Evolutionary conservation across 2,888 invertebrate species (phyloP).

Genomic region (Drosophila ezoana): DNA sequence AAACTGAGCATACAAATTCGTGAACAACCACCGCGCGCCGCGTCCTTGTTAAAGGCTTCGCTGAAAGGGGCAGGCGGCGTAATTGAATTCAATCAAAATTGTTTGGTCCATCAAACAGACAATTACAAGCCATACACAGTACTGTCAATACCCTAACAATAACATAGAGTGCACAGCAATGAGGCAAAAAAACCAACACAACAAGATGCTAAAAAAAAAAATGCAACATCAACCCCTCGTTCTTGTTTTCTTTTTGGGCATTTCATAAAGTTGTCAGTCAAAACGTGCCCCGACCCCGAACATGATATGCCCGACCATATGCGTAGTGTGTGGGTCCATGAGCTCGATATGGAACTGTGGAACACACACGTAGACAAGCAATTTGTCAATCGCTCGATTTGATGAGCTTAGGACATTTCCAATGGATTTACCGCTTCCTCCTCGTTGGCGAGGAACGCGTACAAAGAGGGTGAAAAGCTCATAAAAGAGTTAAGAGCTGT

Average conservation of each 20-base stretch:
- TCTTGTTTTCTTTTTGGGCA: constrained; percentile 4
- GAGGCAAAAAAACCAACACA: constrained; percentile 11
- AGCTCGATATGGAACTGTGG: constrained; percentile 24
- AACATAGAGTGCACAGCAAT: constrained; percentile 5
- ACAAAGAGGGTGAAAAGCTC: background rate
- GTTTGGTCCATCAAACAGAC: constrained; percentile 83
- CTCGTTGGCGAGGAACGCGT: background rate
- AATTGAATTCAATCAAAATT: constrained; percentile 84
- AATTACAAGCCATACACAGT: constrained; percentile 80
- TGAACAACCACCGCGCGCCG: constrained; percentile 36
- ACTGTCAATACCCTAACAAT: constrained; percentile 50
- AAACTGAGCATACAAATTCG: constrained; percentile 20
- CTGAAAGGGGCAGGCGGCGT: constrained; percentile 50
- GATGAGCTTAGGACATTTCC: constrained; percentile 61
- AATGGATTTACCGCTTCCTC: constrained; percentile 34
- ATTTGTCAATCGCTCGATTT: constrained; percentile 76
- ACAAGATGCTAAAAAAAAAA: constrained; percentile 9
- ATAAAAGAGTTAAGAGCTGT: constrained; percentile 28
- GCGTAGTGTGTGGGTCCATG: background rate
- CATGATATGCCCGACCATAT: constrained; percentile 17
- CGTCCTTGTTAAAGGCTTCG: constrained; percentile 31
- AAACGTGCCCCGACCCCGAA: constrained; percentile 20
- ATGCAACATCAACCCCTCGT: constrained; percentile 32
- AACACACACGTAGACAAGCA: constrained; percentile 74
- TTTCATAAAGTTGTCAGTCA: constrained; percentile 66